Percentiles rank a stretch among this genome's conserved stretches.
Evolutionary conservation across 1,140 invertebrate genomes (phyloP).

Genomic region (Colletes latitarsis): DNA sequence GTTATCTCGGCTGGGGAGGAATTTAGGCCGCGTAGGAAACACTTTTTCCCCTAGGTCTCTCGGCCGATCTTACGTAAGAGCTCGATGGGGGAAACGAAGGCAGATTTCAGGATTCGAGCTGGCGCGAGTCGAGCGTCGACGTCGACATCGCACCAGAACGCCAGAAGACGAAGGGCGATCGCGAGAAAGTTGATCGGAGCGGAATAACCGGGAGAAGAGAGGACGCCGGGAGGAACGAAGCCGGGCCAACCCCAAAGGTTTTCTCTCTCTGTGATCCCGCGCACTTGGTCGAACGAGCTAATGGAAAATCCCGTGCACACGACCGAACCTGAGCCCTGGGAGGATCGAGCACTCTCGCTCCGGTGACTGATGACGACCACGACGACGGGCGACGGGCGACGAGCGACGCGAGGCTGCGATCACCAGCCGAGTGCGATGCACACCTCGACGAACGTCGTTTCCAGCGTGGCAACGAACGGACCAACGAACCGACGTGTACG

Average conservation of each 20-base stretch:
- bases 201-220: not conserved
- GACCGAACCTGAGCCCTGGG: conserved; percentile 48
- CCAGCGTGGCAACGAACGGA: not conserved
- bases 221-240: conserved; percentile 1
- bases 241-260: conserved; percentile 44
- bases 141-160: not conserved
- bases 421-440: conserved; percentile 23
- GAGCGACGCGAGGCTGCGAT: conserved; percentile 16
- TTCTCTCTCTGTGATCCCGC: conserved; percentile 59
- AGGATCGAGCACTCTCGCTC: conserved; percentile 59
- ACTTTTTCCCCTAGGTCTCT: too few relatives aligned
- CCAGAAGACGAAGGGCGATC: conserved; percentile 11
- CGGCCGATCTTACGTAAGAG: too few relatives aligned
- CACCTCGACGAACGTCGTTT: conserved; percentile 17
- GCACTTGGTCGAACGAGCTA: conserved; percentile 68
- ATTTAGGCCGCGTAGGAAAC: not conserved
- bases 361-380: conserved; percentile 51
- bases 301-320: conserved; percentile 63
- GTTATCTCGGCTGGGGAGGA: not conserved
- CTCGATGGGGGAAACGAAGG: too few relatives aligned
- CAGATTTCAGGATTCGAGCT: not conserved
- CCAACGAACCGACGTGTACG: conserved; percentile 4
- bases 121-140: not conserved
- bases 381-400: conserved; percentile 42
- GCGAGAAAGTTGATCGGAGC: not conserved